Conservation (phyloP, 2,888 invertebrate species). For the Amorpha juglandis region DNA sequence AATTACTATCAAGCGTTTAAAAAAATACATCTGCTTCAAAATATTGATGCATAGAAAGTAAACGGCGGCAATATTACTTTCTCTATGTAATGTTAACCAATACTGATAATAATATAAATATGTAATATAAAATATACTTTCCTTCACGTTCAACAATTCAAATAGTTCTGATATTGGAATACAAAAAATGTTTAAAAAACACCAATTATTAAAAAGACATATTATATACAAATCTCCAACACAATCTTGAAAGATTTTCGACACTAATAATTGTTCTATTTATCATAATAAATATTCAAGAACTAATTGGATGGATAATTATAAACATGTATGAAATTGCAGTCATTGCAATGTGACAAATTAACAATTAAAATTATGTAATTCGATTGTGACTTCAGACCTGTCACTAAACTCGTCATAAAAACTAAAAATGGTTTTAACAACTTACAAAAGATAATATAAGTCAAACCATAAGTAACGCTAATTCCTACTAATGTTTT, state of each 20-base stretch:
- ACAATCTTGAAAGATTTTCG: conserved; percentile 54
- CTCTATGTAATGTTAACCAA: conserved; percentile 40
- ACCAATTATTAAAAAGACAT: conserved; percentile 63
- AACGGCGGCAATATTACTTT: conserved; percentile 25
- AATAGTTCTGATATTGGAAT: conserved; percentile 65
- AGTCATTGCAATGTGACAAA: conserved; percentile 62
- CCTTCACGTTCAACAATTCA: conserved; percentile 70
- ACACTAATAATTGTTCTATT: conserved; percentile 55
- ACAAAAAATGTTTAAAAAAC: conserved; percentile 58
- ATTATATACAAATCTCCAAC: conserved; percentile 59
- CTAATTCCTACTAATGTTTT: conserved; percentile 77
- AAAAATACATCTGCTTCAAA: conserved; percentile 12
- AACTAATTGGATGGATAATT: conserved; percentile 36
- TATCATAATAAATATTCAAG: conserved; percentile 46
- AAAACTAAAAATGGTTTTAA: conserved; percentile 78
- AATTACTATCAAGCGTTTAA: conserved; percentile 19
- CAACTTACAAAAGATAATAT: conserved; percentile 77
- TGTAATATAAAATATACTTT: conserved; percentile 67
- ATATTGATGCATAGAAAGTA: conserved; percentile 25
- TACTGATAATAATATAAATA: conserved; percentile 47
- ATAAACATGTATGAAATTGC: conserved; percentile 51
- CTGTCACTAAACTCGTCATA: conserved; percentile 78
- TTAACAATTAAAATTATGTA: conserved; percentile 46
- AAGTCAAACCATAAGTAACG: conserved; percentile 80
- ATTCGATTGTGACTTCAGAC: conserved; percentile 70